Evolutionary conservation across 1,140 invertebrate genomes (phyloP), one percentile per base, ranked within the genome.

Genomic region (Cotesia typhae): DNA sequence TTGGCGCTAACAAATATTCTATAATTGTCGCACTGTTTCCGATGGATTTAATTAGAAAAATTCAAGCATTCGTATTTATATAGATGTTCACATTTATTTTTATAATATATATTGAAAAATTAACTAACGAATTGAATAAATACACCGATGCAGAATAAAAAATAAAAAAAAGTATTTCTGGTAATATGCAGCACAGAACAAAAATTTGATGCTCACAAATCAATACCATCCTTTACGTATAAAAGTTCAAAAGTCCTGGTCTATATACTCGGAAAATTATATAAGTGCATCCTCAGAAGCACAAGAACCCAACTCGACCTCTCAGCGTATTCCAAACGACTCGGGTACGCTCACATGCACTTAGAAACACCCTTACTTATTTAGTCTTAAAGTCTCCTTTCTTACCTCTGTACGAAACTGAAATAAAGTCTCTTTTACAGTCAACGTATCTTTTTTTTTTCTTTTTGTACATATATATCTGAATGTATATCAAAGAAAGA

Each of bases 201-300:
- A 10, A 47, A 47, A 47, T 47, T 47, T 47, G 41, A 47, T 47
- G 41, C 41, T 9, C 78, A 79, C 74, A 75, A 73, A 73, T 68
- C 74, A 77, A 76, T 47, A 47, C 10, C 2, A 7, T 9, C 41
- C 10, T 47, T 47, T 47, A 72, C 71, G 38, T 74, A 61, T 76
- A 72, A 55, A 57, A 65, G 75, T 67, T 67, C 41, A 47, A 67
- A 67, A 76, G 73, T 76, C 74, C 28, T 14, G 41, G 6, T 47
- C 10, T 10, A 47, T 47, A 47, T 47, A 47, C 10, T 12, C 51
- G 55, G 71, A 74, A 71, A 72, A 66, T 59, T 66, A 41, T 69
- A 70, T 60, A 65, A 76, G 73, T 71, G 73, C 68, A 73, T 66
- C 65, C 68, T 53, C 55, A 52, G 36, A 51, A 52, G n/a, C 37